A percentile compares a stretch with the other conserved stretches of the same genome.
phyloP scores from a whole-genome alignment of 2,888 invertebrate genomes.

The Habrosyne pyritoides region DNA sequence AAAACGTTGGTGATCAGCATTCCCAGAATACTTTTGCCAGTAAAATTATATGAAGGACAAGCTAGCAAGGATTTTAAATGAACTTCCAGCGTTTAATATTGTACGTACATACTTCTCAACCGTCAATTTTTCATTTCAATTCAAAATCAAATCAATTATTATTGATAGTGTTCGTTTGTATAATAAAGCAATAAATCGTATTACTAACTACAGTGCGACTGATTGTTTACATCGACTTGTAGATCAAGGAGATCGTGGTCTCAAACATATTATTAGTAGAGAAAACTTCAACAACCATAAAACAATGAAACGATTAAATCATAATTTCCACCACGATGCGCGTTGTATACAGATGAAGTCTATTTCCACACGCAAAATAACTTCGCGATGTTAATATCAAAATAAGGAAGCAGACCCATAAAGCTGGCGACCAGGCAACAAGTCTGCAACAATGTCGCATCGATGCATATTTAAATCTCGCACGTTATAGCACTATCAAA shows the following conservation, averaged over 20 bases:
- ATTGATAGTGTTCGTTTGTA: not conserved
- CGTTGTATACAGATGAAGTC: not conserved
- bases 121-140: too few relatives aligned
- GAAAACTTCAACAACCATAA: not conserved
- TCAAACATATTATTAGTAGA: not conserved
- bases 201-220: not conserved
- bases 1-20: too few relatives aligned
- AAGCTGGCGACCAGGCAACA: slow-evolving; percentile 50
- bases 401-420: slow-evolving; percentile 61
- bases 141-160: too few relatives aligned
- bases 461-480: slow-evolving; percentile 64
- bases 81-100: too few relatives aligned
- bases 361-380: slow-evolving; percentile 13
- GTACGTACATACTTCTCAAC: too few relatives aligned
- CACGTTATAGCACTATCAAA: slow-evolving; percentile 57
- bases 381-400: slow-evolving; percentile 48
- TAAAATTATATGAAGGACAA: too few relatives aligned
- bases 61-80: too few relatives aligned
- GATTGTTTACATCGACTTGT: not conserved
- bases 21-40: too few relatives aligned
- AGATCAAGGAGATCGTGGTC: not conserved
- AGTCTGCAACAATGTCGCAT: slow-evolving; percentile 60
- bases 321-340: not conserved
- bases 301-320: not conserved
- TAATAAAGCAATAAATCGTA: not conserved